These are phyloP conservation scores for Leptoclinus maculatus DNA, from an alignment of 2,797 vertebrate genomes.

Conservation along the genomic window DNA sequence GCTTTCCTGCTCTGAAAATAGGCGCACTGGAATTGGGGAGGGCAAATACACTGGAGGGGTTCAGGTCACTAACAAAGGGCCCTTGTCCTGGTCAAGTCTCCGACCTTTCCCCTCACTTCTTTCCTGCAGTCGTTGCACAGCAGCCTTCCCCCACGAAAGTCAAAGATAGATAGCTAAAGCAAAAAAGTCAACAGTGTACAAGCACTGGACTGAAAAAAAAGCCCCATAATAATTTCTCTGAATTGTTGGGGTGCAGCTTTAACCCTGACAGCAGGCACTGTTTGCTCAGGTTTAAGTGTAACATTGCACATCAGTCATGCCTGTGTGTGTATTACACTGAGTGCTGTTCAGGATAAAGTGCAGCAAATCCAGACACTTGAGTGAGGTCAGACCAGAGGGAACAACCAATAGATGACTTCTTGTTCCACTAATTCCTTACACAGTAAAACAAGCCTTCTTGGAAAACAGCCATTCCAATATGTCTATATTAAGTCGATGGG, in stretches of 20 bases:
- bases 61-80: slow-evolving; percentile 87
- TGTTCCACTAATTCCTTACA: slow-evolving; percentile 92
- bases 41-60: slow-evolving; percentile 77
- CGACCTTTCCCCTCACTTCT: slow-evolving; percentile 73
- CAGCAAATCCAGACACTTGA: slow-evolving; percentile 89
- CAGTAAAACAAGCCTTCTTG: slow-evolving; percentile 89
- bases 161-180: slow-evolving; percentile 87
- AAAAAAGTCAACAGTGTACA: slow-evolving; percentile 85
- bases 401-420: slow-evolving; percentile 94
- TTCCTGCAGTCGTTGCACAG: slow-evolving; percentile 80
- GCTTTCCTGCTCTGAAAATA: slow-evolving; percentile 57
- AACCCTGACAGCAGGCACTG: slow-evolving; percentile 87
- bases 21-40: slow-evolving; percentile 53
- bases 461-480: slow-evolving; percentile 91
- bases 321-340: slow-evolving; percentile 83
- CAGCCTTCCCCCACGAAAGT: slow-evolving; percentile 82
- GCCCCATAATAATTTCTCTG: slow-evolving; percentile 80
- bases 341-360: slow-evolving; percentile 86
- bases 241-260: slow-evolving; percentile 79
- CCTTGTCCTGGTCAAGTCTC: slow-evolving; percentile 89
- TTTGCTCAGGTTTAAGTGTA: slow-evolving; percentile 86
- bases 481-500: slow-evolving; percentile 81
- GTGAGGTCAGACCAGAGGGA: slow-evolving; percentile 87
- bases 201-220: slow-evolving; percentile 84
- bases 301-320: slow-evolving; percentile 65